Conservation (phyloP, 2,888 invertebrate species). For the Chromoteleia sp. region DNA sequence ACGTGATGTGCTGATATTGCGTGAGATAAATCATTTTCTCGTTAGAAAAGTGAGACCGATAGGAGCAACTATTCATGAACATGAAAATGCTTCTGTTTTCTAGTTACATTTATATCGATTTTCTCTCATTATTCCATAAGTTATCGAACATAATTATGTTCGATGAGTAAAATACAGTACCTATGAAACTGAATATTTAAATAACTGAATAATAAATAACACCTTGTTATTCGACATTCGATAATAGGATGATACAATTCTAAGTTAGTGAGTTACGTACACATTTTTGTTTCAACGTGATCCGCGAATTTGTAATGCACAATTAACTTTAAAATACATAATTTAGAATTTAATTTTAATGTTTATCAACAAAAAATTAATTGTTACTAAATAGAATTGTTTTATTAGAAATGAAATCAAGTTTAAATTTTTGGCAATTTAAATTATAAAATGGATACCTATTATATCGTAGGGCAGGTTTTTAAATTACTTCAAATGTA, state of each 20-base stretch:
- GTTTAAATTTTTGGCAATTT: no score
- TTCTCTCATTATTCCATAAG: slow-evolving; percentile 23
- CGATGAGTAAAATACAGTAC: slow-evolving; percentile 7
- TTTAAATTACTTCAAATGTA: no score
- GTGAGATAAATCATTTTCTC: slow-evolving; percentile 1
- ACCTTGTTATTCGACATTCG: slow-evolving; percentile 30
- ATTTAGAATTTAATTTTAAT: no score
- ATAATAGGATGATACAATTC: slow-evolving; percentile 25
- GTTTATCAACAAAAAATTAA: no score
- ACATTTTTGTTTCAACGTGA: background rate
- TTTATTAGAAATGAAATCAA: no score
- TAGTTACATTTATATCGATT: slow-evolving; percentile 12
- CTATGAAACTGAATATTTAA: slow-evolving; percentile 14
- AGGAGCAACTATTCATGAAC: slow-evolving; percentile 3
- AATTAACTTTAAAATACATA: no score
- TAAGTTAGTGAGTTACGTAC: no score
- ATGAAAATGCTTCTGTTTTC: slow-evolving; percentile 41
- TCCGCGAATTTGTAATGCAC: no score
- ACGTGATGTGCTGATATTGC: background rate
- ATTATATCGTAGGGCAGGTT: no score
- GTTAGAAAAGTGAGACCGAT: slow-evolving; percentile 13
- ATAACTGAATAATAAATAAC: no score
- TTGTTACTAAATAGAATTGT: no score
- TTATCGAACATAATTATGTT: slow-evolving; percentile 30
- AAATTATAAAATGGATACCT: no score